A percentile compares a stretch with the other conserved stretches of the same genome.
These are phyloP conservation scores for Saccostrea cuccullata DNA, from an alignment of 1,140 invertebrate species.

Conservation along the genomic window DNA sequence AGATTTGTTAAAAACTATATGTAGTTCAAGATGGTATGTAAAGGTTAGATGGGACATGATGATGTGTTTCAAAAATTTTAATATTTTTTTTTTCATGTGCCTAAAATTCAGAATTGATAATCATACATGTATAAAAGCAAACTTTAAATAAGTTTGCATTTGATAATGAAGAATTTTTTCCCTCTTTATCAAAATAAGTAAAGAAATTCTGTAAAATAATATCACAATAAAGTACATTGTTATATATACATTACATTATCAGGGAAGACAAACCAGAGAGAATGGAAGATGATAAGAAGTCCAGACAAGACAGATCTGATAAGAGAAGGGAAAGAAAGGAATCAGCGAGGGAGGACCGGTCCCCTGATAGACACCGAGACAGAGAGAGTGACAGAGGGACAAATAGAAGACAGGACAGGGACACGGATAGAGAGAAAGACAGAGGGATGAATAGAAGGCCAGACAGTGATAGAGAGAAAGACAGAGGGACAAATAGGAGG, in stretches of 20 bases:
- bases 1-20: too few relatives aligned
- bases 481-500: not conserved
- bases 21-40: too few relatives aligned
- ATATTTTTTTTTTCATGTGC: too few relatives aligned
- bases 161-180: too few relatives aligned
- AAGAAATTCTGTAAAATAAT: too few relatives aligned
- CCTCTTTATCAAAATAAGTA: too few relatives aligned
- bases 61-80: too few relatives aligned
- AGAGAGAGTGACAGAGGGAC: not conserved
- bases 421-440: not conserved
- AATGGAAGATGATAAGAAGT: not conserved
- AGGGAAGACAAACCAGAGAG: slow-evolving; percentile 13
- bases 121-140: too few relatives aligned
- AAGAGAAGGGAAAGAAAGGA: not conserved
- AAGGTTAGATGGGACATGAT: too few relatives aligned
- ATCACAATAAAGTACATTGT: not conserved
- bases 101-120: too few relatives aligned
- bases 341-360: not conserved
- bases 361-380: not conserved
- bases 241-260: not conserved
- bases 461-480: not conserved
- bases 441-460: not conserved
- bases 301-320: not conserved
- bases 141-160: too few relatives aligned
- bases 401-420: not conserved